Evolutionary conservation across 1,140 invertebrate species (phyloP).

Genomic region (Reticulitermes speratus): DNA sequence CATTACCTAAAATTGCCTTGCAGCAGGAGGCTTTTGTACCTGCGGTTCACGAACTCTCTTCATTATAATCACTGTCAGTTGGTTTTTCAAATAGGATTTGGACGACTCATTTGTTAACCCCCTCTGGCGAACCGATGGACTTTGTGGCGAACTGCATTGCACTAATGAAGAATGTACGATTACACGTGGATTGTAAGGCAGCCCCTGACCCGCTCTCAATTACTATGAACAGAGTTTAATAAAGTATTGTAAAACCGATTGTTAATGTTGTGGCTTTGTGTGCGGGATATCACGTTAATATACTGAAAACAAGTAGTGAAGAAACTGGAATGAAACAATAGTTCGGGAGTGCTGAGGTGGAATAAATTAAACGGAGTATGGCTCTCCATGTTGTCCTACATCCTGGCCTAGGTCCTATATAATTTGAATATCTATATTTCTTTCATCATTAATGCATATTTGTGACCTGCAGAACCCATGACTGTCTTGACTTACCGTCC

Average conservation of each 20-base stretch:
- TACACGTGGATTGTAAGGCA: neutral
- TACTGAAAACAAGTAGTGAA: neutral
- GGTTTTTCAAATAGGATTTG: neutral
- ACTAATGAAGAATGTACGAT: neutral
- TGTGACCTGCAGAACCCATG: too few species aligned
- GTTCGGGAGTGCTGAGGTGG: neutral
- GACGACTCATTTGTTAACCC: neutral
- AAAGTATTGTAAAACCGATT: slow-evolving; percentile 9
- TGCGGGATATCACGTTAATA: neutral
- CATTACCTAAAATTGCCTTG: neutral
- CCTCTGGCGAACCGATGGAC: neutral
- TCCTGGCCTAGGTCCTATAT: too few species aligned
- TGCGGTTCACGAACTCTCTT: neutral
- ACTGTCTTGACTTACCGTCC: too few species aligned
- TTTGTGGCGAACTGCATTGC: neutral
- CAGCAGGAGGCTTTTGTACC: neutral
- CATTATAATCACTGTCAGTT: neutral
- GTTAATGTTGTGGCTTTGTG: neutral
- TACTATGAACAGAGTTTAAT: slow-evolving; percentile 1
- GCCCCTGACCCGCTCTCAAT: neutral
- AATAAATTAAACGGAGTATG: too few species aligned
- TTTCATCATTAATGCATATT: too few species aligned
- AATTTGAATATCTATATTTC: too few species aligned
- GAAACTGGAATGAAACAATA: neutral
- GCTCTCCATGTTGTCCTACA: too few species aligned